Evolutionary conservation across 2,888 invertebrate genomes (phyloP).

Genomic region (Sminthurides aquaticus): DNA sequence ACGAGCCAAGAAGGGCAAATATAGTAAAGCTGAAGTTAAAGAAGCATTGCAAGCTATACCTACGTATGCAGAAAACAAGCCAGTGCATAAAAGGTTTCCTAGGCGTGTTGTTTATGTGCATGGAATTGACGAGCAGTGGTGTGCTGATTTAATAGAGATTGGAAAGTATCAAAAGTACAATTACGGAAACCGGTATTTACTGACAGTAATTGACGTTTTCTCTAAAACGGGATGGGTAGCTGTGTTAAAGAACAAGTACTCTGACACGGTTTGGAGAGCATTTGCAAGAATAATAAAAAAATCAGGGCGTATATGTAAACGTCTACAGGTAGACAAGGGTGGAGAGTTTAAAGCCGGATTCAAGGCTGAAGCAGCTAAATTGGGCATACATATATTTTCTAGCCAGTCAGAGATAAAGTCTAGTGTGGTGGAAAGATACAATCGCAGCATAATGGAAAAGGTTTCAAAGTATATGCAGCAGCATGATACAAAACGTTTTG

Average conservation of each 20-base stretch:
- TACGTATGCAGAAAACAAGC: slow-evolving; percentile 41
- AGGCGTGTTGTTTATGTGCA: slow-evolving; percentile 22
- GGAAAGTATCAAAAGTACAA: background rate
- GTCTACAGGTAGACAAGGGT: background rate
- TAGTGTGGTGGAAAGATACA: slow-evolving; percentile 24
- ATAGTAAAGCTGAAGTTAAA: background rate
- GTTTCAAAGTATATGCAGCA: slow-evolving; percentile 13
- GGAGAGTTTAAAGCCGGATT: slow-evolving; percentile 16
- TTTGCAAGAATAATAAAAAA: background rate
- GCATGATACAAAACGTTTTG: slow-evolving; percentile 13
- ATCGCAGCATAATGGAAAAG: slow-evolving; percentile 22
- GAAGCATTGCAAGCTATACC: slow-evolving; percentile 35
- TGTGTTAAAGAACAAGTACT: background rate
- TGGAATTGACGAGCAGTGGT: slow-evolving; percentile 24
- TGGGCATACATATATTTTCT: slow-evolving; percentile 24
- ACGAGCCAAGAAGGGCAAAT: background rate
- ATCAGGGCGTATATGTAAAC: background rate
- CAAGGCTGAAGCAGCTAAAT: slow-evolving; percentile 15
- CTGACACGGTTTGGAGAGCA: background rate
- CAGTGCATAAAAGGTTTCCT: slow-evolving; percentile 16
- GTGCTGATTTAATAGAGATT: slow-evolving; percentile 24
- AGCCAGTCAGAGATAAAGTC: slow-evolving; percentile 25
- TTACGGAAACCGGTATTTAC: background rate
- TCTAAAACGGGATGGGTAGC: background rate
- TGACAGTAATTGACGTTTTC: background rate